Conservation (phyloP, 2,888 invertebrate species). For the Brachyptera risi region DNA sequence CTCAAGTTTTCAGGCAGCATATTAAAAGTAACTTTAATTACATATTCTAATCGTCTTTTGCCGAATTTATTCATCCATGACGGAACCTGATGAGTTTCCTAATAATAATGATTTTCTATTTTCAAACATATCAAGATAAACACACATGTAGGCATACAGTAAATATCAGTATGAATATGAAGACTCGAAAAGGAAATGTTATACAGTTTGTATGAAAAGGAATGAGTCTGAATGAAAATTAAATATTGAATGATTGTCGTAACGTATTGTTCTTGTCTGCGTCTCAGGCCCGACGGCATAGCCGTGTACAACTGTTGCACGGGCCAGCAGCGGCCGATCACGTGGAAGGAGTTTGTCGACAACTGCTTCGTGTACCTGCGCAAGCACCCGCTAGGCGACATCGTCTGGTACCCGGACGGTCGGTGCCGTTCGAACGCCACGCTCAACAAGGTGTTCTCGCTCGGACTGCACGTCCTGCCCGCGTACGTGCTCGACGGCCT, state of each 20-base stretch:
- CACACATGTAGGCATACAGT: no score
- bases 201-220: no score
- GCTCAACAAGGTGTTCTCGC: constrained; percentile 47
- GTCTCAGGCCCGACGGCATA: constrained; percentile 39
- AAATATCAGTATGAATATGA: no score
- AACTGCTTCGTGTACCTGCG: constrained; percentile 42
- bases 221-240: no score
- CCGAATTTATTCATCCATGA: no score
- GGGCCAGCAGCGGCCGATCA: constrained; percentile 51
- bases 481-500: constrained; percentile 52
- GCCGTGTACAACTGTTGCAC: constrained; percentile 55
- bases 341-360: constrained; percentile 50
- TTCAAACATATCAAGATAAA: no score
- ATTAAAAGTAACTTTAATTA: no score
- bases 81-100: no score
- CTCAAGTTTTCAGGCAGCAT: no score
- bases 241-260: not conserved
- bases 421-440: constrained; percentile 41
- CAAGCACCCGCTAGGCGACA: constrained; percentile 48
- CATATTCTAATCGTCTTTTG: no score
- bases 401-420: constrained; percentile 47
- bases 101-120: no score
- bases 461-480: constrained; percentile 52
- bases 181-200: no score
- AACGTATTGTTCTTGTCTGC: not conserved